A percentile compares a stretch with the other conserved stretches of the same genome.
Conservation (phyloP, 53 echinoderm and acorn worm genomes). For the Luidia sarsii region DNA sequence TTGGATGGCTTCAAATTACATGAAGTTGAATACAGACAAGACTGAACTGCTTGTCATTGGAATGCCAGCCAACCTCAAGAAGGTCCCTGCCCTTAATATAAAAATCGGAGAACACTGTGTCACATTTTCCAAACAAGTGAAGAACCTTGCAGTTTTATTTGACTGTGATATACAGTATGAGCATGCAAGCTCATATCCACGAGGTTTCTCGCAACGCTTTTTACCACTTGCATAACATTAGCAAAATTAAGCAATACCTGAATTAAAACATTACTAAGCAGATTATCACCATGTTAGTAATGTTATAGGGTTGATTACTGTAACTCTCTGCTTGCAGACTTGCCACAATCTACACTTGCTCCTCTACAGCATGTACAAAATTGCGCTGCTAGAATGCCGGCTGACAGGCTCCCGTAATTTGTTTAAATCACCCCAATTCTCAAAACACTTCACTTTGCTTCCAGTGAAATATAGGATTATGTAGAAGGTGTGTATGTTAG, state of each 20-base stretch:
- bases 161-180: slow-evolving; percentile 5
- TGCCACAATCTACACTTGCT: background rate
- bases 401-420: background rate
- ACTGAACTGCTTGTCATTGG: too few species aligned
- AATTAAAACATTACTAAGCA: background rate
- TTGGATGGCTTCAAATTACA: too few species aligned
- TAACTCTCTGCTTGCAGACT: background rate
- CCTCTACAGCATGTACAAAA: background rate
- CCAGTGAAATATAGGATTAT: slow-evolving; percentile 9
- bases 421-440: background rate
- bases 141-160: background rate
- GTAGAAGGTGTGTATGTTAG: background rate
- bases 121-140: background rate
- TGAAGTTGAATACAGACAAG: too few species aligned
- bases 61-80: background rate
- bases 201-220: slow-evolving; percentile 3
- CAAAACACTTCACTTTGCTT: background rate
- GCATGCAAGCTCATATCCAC: background rate
- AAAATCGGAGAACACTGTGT: background rate
- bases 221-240: slow-evolving; percentile 11
- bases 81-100: background rate
- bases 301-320: slow-evolving; percentile 12
- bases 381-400: background rate
- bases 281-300: background rate
- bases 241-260: slow-evolving; percentile 6